These are phyloP conservation scores for Enteromius trimaculatus DNA, from an alignment of 2,797 vertebrate genomes.

Conservation along the genomic window DNA sequence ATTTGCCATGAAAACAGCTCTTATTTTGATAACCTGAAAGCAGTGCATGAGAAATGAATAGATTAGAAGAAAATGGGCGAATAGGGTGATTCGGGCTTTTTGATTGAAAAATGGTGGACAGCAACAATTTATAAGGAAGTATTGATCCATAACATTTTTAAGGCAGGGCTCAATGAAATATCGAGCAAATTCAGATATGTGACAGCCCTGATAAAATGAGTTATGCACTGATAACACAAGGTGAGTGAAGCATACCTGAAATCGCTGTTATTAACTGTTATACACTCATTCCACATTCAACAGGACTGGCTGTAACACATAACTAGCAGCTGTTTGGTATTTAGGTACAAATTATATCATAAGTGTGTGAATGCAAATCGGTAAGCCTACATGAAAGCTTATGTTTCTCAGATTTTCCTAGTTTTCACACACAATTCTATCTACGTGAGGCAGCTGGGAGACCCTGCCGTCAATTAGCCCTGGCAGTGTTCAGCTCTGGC, in stretches of 20 bases:
- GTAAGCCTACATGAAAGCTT: slow-evolving; percentile 21
- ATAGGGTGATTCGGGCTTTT: background rate
- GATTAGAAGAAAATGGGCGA: background rate
- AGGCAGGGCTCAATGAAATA: background rate
- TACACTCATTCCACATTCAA: slow-evolving; percentile 2
- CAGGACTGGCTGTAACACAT: background rate
- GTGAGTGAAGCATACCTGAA: background rate
- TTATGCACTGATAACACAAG: slow-evolving; percentile 1
- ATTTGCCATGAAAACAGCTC: slow-evolving; percentile 27
- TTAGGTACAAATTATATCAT: slow-evolving; percentile 7
- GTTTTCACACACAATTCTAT: slow-evolving; percentile 54
- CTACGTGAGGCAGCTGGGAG: slow-evolving; percentile 53
- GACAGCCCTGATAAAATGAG: background rate
- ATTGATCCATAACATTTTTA: background rate
- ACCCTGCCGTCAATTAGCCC: slow-evolving; percentile 55
- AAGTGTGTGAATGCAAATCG: slow-evolving; percentile 1
- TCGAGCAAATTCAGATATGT: slow-evolving; percentile 3
- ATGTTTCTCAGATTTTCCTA: slow-evolving; percentile 45
- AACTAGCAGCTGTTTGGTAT: slow-evolving; percentile 4
- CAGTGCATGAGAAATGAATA: background rate
- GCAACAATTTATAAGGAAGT: background rate
- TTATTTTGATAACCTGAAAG: slow-evolving; percentile 39
- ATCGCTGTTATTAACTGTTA: background rate
- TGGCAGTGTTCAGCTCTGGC: slow-evolving; percentile 51
- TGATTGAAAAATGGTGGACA: background rate